Base-by-base conservation (phyloP, 2,113 vertebrate species). In the Falcunculus frontatus region DNA sequence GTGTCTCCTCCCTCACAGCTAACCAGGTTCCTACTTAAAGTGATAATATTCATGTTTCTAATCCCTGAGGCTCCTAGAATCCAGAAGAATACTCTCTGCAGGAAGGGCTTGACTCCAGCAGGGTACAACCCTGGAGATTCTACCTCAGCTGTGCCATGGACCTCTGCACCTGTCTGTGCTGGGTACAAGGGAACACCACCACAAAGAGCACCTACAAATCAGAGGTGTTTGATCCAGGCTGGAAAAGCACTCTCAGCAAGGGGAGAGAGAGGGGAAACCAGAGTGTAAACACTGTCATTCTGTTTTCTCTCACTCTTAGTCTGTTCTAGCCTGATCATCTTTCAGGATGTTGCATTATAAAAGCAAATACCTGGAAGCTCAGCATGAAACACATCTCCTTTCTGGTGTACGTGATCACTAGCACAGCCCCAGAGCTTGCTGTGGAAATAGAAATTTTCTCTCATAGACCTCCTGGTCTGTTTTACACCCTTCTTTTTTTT, bases 321-420 rank as follows among this genome's bases (percentile, higher is more conserved):
- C 55, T 59, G 5, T 35, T 87, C 52, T 42, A 52, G 19, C 68
- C 68, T 87, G 65, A 84, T 94, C 75, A 76, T 35, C 95, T 95
- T 93, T 92, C 89, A 96, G 85, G 53, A 56, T 82, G 56, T 87
- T 96, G 82, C 93, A 95, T 93, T 95, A 90, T 89, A 92, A 87
- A 92, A 92, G 25, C 52, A 53, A 92, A 94, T 64, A 95, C 87
- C 87, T 96, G 80, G 92, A 96, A 96, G 29, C 18, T 92, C 56
- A 84, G 25, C 64, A 25, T 55, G 64, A 89, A 93, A 63, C 57
- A 80, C 63, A 26, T 56, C 85, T 41, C 46, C 47, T 70, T 85
- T 68, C 77, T 88, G 73, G 59, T 73, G 77, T 90, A 94, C 42
- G 50, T 96, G 94, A 87, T 77, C 0, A 0, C 52, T 50, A 69